A percentile compares a stretch with the other conserved stretches of the same genome.
Conservation (phyloP, 2,888 invertebrate genomes). For the Branchellion lobata region DNA sequence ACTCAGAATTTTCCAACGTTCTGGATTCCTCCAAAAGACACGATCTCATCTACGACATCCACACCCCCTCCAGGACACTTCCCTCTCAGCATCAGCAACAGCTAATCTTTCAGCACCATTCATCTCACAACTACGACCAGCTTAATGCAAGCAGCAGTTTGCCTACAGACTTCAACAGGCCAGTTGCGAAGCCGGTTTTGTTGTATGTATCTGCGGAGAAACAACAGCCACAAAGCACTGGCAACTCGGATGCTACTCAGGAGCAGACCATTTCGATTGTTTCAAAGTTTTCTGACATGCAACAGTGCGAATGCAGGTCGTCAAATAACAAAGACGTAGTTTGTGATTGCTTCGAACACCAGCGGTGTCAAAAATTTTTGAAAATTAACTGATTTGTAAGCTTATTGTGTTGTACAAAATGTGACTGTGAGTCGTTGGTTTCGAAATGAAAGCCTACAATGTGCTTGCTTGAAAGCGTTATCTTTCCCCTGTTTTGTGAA, state of each 20-base stretch:
- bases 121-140: background rate
- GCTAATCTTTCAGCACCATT: conserved; percentile 16
- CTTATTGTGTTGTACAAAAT: no score
- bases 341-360: background rate
- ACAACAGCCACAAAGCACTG: background rate
- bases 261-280: background rate
- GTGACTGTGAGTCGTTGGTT: no score
- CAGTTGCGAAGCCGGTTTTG: background rate
- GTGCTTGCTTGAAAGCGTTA: no score
- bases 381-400: background rate
- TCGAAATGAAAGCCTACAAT: no score
- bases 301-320: background rate
- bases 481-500: no score
- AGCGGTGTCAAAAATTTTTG: background rate
- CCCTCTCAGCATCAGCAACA: conserved; percentile 19
- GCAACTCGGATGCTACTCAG: background rate
- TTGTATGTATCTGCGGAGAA: background rate
- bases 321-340: background rate
- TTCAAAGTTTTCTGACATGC: background rate
- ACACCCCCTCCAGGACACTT: conserved; percentile 13
- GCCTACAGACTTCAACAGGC: background rate
- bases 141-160: background rate
- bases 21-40: background rate
- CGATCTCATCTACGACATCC: conserved; percentile 39
- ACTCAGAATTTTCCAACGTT: background rate